Evolutionary conservation across 2,113 vertebrate species (phyloP), one percentile per base, ranked within the genome.

Genomic region (Tiliqua scincoides): DNA sequence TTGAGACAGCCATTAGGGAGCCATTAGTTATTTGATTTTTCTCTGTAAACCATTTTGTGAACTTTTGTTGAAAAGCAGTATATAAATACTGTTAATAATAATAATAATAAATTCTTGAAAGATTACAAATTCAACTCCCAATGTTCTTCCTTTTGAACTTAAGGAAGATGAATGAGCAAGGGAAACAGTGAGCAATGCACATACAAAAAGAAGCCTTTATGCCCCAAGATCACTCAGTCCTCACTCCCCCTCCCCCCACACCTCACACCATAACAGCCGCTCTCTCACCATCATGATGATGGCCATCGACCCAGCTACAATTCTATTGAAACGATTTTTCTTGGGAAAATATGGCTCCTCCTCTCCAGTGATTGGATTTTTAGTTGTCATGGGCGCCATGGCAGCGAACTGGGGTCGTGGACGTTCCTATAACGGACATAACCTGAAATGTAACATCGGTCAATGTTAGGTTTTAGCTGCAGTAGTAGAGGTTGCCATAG

Each of bases 281-380:
- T 14, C 14, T 40, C 68, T 72, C 83, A 95, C 96, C 96, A 95
- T 94, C 77, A 92, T n/a, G 63, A 93, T 1, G 54, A 94, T 70
- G 74, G 93, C 86, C 93, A 91, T 85, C 0, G 90, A 94, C 80
- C 91, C 90, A 0, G 92, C 92, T 43, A 94, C 54, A 72, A 90
- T 48, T 0, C 86, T 84, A 2, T 32, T 88, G 1, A 82, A 14
- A 0, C 65, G 27, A 30, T 61, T 79, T 68, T 10, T 21, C 82
- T 81, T 35, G 0, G 94, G 94, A 67, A 96, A 96, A 83, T 94
- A 90, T 0, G 93, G 94, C 48, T 96, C 94, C 0, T 94, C 90
- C 2, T 62, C 25, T 0, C 94, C 86, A 0, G 88, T 95, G 87
- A 93, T 21, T 15, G 93, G 95, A 37, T 95, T 96, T 79, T 17